Evolutionary conservation across 2,797 vertebrate species (phyloP), one percentile per base, ranked within the genome.

Genomic region (Anableps anableps): DNA sequence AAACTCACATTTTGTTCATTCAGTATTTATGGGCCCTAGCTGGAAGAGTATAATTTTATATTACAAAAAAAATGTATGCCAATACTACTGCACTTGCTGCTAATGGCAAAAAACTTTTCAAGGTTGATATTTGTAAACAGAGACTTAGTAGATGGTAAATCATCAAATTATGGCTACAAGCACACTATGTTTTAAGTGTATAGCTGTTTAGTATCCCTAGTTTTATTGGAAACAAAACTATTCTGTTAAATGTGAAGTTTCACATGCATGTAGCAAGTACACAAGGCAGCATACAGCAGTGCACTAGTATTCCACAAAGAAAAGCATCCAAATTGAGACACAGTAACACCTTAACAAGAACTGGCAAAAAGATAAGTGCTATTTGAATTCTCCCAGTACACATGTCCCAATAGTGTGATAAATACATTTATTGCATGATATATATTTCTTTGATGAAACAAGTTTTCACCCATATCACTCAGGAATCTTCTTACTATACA

Each of bases 401-500:
- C 19, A 41, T 7, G 19, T 66, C 19, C 34, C 34, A 2, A 38
- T 1, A 38, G 64, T 43, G 2, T 8, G 23, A 66, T 38, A 11
- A 41, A 38, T 23, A 70, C 13, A 6, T 70, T n/a, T 70, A 5
- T 7, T 43, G 21, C 41, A 70, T 70, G 66, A 23, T n/a, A 7
- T 17, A 64, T 7, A 66, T 38, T 48, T 85, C 64, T 55, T 68
- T 60, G 53, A 21, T 58, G 38, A 53, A 55, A 16, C 29, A 21
- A 64, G 70, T 45, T 78, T 79, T 26, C 19, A 38, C n/a, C 75
- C 7, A n/a, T 23, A 78, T 79, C n/a, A 29, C 74, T 79, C 81
- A 81, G 76, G 17, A 38, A 84, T 80, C 55, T 47, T 64, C 34
- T 64, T 72, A 76, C 7, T 68, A 60, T 83, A 81, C 80, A 80